These are phyloP conservation scores for Apocheima hispidaria DNA, from an alignment of 2,888 invertebrate genomes.

Conservation along the genomic window DNA sequence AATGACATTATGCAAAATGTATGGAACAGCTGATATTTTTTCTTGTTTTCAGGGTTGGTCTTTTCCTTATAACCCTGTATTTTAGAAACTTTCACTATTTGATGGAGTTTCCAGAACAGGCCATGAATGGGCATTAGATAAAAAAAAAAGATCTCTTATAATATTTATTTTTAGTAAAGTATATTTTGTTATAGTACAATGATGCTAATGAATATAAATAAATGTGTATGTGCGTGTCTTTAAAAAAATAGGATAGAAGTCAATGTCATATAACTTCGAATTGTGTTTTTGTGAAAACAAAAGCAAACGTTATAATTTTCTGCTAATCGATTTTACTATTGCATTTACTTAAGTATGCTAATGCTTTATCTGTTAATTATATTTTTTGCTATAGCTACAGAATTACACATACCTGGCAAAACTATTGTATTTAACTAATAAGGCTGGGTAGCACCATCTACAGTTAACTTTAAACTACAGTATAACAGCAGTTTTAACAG, in stretches of 20 bases:
- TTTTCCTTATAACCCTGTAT: too few relatives aligned
- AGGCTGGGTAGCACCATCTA: background rate
- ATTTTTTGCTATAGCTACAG: background rate
- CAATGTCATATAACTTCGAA: conserved; percentile 21
- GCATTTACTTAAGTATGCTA: conserved; percentile 46
- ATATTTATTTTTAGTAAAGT: conserved; percentile 52
- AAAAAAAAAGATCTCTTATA: conserved; percentile 65
- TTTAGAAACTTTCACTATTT: conserved; percentile 13
- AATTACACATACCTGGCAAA: too few relatives aligned
- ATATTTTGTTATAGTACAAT: conserved; percentile 38
- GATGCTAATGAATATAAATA: conserved; percentile 22
- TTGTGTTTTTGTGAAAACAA: conserved; percentile 28
- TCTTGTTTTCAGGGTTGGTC: too few relatives aligned
- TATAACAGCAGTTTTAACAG: too few relatives aligned
- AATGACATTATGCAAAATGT: too few relatives aligned
- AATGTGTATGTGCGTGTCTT: conserved; percentile 22
- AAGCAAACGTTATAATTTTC: conserved; percentile 24
- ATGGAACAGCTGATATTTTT: too few relatives aligned
- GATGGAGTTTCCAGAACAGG: conserved; percentile 16
- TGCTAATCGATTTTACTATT: conserved; percentile 37
- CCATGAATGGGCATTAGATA: conserved; percentile 54
- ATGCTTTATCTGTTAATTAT: background rate
- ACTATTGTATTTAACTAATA: too few relatives aligned
- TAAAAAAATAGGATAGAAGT: conserved; percentile 11
- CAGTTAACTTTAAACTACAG: too few relatives aligned